These are phyloP conservation scores for Hippocampus barbouri DNA, from an alignment of 2,113 vertebrate species.

Conservation along the genomic window DNA sequence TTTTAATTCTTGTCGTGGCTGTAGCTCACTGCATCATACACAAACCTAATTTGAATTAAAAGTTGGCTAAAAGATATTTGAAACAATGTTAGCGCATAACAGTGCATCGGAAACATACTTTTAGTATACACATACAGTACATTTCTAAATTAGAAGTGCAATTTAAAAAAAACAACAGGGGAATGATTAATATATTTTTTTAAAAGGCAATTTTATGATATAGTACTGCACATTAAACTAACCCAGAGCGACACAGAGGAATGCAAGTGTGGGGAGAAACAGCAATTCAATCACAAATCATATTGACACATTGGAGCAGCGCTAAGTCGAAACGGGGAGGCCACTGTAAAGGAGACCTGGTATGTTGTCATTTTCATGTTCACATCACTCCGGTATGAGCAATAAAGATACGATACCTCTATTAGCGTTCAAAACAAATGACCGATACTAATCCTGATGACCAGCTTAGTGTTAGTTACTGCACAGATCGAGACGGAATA, in stretches of 20 bases:
- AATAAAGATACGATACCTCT: neutral
- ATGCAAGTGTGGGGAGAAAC: constrained; percentile 20
- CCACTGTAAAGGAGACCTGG: too few relatives aligned
- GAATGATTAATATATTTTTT: constrained; percentile 69
- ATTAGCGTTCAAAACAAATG: constrained; percentile 1
- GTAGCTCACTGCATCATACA: too few relatives aligned
- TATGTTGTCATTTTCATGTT: neutral
- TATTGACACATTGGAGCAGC: too few relatives aligned
- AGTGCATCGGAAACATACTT: neutral
- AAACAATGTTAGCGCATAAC: too few relatives aligned
- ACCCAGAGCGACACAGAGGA: constrained; percentile 31
- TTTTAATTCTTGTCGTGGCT: too few relatives aligned
- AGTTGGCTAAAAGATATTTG: too few relatives aligned
- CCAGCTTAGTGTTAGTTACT: too few relatives aligned
- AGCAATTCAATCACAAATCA: constrained; percentile 19
- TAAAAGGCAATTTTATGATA: constrained; percentile 11
- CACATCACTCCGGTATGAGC: neutral
- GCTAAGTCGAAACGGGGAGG: too few relatives aligned
- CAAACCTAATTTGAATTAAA: too few relatives aligned
- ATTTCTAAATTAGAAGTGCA: neutral
- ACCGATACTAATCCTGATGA: too few relatives aligned
- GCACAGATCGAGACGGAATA: too few relatives aligned
- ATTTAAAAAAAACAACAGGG: constrained; percentile 51
- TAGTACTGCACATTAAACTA: too few relatives aligned
- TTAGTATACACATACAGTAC: neutral